Percentiles rank a stretch among this genome's conserved stretches.
Evolutionary conservation across 2,113 vertebrate species (phyloP).

Genomic region (Pterocles gutturalis): DNA sequence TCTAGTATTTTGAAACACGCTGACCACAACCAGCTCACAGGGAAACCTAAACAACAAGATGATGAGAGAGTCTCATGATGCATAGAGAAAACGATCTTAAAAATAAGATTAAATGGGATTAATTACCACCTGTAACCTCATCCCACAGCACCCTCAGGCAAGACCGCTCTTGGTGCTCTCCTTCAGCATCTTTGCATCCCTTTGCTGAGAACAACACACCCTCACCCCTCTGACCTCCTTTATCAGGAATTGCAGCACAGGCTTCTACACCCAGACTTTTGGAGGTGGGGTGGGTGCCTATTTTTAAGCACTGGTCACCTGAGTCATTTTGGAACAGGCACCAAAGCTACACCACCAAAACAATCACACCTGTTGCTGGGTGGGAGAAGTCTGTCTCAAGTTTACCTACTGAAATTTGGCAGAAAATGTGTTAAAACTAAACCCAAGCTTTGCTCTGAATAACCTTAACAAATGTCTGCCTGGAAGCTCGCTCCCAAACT

Average conservation of each 20-base stretch:
- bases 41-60: background rate
- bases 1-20: background rate
- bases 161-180: background rate
- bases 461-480: background rate
- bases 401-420: background rate
- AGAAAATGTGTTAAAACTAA: background rate
- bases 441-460: background rate
- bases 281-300: background rate
- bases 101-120: background rate
- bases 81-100: background rate
- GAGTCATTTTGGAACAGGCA: background rate
- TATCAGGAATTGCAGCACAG: background rate
- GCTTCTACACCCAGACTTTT: background rate
- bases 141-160: background rate
- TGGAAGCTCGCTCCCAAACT: background rate
- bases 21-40: background rate
- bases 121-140: background rate
- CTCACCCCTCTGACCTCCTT: background rate
- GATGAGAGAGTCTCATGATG: background rate
- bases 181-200: background rate
- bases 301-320: background rate
- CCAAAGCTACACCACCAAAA: background rate
- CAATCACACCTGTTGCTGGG: background rate
- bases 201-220: background rate
- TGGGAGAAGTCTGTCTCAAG: background rate